Conservation (phyloP, 2,888 invertebrate genomes). For the Corbicula japonica region DNA sequence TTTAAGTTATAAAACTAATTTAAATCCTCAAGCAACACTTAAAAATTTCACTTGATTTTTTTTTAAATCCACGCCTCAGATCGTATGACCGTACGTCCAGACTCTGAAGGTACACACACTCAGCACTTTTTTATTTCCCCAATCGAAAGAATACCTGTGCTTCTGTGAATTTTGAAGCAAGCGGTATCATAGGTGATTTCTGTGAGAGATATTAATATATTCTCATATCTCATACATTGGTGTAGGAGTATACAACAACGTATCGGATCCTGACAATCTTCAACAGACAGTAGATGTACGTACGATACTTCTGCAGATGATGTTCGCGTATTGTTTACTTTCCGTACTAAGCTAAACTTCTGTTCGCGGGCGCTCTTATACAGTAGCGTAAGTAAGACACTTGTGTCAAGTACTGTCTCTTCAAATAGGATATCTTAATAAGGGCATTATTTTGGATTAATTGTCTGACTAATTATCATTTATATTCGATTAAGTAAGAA, state of each 20-base stretch:
- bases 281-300: conserved; percentile 2
- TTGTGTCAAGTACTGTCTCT: too few relatives aligned
- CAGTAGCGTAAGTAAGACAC: too few relatives aligned
- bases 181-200: conserved; percentile 20
- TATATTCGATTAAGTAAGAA: too few relatives aligned
- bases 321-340: too few relatives aligned
- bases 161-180: conserved; percentile 11
- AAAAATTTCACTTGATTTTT: too few relatives aligned
- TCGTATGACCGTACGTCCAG: conserved; percentile 46
- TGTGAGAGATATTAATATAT: conserved; percentile 32
- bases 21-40: too few relatives aligned
- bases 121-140: conserved; percentile 19
- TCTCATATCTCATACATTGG: conserved; percentile 24
- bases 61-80: not conserved
- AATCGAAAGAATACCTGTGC: conserved; percentile 32
- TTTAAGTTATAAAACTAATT: not conserved
- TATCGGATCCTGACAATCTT: conserved; percentile 13
- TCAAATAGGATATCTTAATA: too few relatives aligned
- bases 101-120: conserved; percentile 27
- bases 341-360: conserved; percentile 10
- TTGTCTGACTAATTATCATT: too few relatives aligned
- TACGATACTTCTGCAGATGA: too few relatives aligned
- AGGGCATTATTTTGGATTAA: too few relatives aligned
- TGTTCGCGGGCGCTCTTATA: too few relatives aligned
- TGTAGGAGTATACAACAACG: conserved; percentile 21